Evolutionary conservation across 2,797 vertebrate genomes (phyloP).

Genomic region (Anniella stebbinsi): DNA sequence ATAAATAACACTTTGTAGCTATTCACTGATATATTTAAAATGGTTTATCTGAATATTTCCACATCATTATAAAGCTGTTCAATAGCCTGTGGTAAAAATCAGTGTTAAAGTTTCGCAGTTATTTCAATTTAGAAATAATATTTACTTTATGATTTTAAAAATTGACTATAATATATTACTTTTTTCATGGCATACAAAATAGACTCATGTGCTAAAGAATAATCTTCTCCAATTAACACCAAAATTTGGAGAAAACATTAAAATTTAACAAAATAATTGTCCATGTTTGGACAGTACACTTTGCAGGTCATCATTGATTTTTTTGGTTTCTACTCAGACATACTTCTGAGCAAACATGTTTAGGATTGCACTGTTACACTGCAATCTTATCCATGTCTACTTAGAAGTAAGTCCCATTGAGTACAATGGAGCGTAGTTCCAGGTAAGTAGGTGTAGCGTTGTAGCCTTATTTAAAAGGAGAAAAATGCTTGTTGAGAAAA

Average conservation of each 20-base stretch:
- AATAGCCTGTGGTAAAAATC: fast-evolving
- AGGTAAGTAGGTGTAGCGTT: neutral
- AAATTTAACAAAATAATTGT: constrained; percentile 80
- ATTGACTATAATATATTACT: constrained; percentile 66
- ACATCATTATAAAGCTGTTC: fast-evolving
- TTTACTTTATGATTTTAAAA: constrained; percentile 4
- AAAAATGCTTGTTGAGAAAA: constrained; percentile 41
- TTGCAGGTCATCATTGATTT: constrained; percentile 73
- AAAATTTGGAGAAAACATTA: constrained; percentile 77
- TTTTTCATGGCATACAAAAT: constrained; percentile 67
- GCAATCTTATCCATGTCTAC: too few species aligned
- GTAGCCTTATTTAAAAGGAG: neutral
- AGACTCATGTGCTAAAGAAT: constrained; percentile 69
- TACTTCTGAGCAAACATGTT: too few species aligned
- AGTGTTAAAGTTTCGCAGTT: neutral
- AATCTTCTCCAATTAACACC: constrained; percentile 78
- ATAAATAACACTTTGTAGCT: too few species aligned
- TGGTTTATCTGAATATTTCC: too few species aligned
- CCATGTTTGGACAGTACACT: constrained; percentile 71
- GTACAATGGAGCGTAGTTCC: neutral
- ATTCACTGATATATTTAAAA: too few species aligned
- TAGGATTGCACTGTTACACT: neutral
- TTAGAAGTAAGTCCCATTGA: too few species aligned
- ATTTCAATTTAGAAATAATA: neutral
- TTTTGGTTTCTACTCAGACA: constrained; percentile 47